Conservation (phyloP, 2,888 invertebrate genomes). For the Iselma pallidipennis region DNA sequence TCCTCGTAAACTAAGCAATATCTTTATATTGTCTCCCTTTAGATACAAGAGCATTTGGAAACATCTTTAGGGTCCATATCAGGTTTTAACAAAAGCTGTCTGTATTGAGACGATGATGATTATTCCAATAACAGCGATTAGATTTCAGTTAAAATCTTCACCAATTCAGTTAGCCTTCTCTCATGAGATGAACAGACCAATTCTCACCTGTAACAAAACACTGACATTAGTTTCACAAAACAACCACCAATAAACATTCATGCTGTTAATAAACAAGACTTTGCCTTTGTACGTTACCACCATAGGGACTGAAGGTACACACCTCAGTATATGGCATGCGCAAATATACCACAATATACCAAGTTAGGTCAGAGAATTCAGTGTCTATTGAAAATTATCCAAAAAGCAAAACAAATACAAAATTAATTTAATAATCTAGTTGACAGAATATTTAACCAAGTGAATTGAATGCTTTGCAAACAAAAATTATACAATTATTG, state of each 20-base stretch:
- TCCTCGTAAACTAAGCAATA: neutral
- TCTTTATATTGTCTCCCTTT: neutral
- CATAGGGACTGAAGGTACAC: constrained; percentile 22
- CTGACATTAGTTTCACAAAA: constrained; percentile 20
- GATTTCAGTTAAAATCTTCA: neutral
- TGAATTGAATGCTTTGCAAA: no score
- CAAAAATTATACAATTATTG: no score
- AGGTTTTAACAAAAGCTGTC: neutral
- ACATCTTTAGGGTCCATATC: neutral
- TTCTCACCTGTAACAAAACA: constrained; percentile 24
- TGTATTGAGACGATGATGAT: neutral
- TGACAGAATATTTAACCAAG: neutral
- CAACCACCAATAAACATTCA: constrained; percentile 27
- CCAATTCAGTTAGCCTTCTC: neutral
- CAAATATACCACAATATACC: constrained; percentile 26
- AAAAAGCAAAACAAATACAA: no score
- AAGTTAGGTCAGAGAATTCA: neutral
- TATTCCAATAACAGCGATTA: neutral
- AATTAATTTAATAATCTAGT: neutral
- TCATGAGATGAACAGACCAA: neutral
- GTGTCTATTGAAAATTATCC: neutral
- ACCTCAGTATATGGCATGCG: constrained; percentile 35
- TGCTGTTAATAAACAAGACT: constrained; percentile 34
- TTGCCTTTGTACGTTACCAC: constrained; percentile 25
- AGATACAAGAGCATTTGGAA: neutral